Conservation (phyloP, 2,797 vertebrate species). For the Naso thynnoides region DNA sequence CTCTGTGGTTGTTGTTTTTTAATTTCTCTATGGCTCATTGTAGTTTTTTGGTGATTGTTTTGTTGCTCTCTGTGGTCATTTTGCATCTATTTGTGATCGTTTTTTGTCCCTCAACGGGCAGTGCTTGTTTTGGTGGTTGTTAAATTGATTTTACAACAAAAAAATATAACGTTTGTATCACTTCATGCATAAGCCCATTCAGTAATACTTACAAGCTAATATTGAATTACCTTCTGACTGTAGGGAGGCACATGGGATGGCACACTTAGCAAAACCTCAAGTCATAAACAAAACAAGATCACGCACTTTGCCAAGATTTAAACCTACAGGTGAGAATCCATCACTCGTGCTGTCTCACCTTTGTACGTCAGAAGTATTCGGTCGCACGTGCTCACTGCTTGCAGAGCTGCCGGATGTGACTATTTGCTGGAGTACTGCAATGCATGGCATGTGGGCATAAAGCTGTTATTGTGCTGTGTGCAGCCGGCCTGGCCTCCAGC, state of each 20-base stretch:
- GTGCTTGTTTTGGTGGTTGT: no score
- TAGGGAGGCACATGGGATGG: no score
- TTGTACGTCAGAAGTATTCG: conserved; percentile 5
- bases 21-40: no score
- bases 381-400: conserved; percentile 14
- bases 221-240: no score
- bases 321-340: conserved; percentile 15
- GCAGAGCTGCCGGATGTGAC: conserved; percentile 54
- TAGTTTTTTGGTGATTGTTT: no score
- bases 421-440: conserved; percentile 47
- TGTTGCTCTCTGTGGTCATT: neutral
- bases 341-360: conserved; percentile 27
- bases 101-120: neutral
- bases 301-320: no score
- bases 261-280: no score
- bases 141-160: no score
- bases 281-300: no score
- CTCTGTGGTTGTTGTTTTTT: neutral
- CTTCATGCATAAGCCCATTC: neutral
- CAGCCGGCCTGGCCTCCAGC: conserved; percentile 59
- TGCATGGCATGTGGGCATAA: conserved; percentile 60
- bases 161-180: no score
- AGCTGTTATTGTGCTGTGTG: conserved; percentile 70
- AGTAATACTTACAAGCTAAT: conserved; percentile 14
- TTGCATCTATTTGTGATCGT: neutral